These are phyloP conservation scores for Acronicta alni DNA, from an alignment of 2,888 invertebrate genomes.

Conservation along the genomic window DNA sequence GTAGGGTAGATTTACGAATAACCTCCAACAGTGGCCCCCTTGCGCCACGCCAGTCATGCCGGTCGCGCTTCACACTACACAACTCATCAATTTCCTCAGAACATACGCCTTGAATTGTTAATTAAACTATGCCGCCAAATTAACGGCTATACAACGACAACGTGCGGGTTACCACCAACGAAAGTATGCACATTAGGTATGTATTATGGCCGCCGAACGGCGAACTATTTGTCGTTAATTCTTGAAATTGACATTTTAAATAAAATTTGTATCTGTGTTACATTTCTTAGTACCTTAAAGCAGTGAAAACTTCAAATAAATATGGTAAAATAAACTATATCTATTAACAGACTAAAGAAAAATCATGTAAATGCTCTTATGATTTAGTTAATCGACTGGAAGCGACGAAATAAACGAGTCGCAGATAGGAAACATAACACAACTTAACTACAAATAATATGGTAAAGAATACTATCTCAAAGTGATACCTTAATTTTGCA, in stretches of 20 bases:
- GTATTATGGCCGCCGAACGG: not conserved
- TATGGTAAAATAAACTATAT: too few relatives aligned
- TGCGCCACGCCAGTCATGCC: constrained; percentile 28
- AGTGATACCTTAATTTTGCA: too few relatives aligned
- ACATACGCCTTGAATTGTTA: constrained; percentile 83
- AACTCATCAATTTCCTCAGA: constrained; percentile 85
- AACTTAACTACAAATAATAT: too few relatives aligned
- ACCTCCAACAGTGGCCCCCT: constrained; percentile 53
- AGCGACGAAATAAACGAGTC: constrained; percentile 16
- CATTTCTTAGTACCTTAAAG: too few relatives aligned
- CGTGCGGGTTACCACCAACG: constrained; percentile 50
- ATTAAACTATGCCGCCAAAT: constrained; percentile 85
- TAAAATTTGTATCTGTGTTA: not conserved
- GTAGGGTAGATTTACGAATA: constrained; percentile 82
- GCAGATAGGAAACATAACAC: not conserved
- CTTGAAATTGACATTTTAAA: constrained; percentile 26
- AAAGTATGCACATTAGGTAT: constrained; percentile 58
- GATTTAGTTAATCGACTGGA: constrained; percentile 15
- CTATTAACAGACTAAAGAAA: too few relatives aligned
- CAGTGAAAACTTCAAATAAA: too few relatives aligned
- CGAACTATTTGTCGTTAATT: constrained; percentile 14
- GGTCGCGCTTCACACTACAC: constrained; percentile 67
- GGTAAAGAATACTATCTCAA: too few relatives aligned
- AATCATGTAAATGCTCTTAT: too few relatives aligned
- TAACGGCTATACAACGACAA: constrained; percentile 64